phyloP scores from a whole-genome alignment of 2,888 invertebrate genomes.

The Drosophila merina region DNA sequence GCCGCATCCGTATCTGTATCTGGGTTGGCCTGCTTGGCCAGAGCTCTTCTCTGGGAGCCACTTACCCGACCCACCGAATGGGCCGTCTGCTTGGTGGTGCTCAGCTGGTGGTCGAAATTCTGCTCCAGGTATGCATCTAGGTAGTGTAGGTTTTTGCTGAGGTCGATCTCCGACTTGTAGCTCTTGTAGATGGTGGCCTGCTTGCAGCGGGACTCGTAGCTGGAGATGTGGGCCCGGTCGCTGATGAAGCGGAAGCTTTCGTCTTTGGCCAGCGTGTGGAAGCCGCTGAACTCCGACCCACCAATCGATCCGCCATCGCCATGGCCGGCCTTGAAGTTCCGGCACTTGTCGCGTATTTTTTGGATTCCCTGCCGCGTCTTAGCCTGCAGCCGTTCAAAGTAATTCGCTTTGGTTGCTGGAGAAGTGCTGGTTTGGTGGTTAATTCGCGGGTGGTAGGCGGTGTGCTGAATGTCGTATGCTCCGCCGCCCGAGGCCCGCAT shows the following conservation, averaged over 20 bases:
- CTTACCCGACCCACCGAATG: conserved; percentile 80
- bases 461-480: conserved; percentile 64
- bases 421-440: conserved; percentile 18
- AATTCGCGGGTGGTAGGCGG: conserved; percentile 54
- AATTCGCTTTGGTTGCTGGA: conserved; percentile 64
- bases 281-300: conserved; percentile 68
- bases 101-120: conserved; percentile 81
- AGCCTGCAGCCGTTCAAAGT: conserved; percentile 82
- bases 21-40: conserved; percentile 45
- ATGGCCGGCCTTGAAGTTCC: conserved; percentile 73
- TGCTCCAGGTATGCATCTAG: conserved; percentile 83
- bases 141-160: conserved; percentile 83
- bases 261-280: conserved; percentile 80
- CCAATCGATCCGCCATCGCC: conserved; percentile 25
- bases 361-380: conserved; percentile 82
- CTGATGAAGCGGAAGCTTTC: conserved; percentile 82
- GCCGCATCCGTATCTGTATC: conserved; percentile 13
- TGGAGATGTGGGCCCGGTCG: conserved; percentile 80
- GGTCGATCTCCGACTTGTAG: conserved; percentile 84
- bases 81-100: conserved; percentile 71
- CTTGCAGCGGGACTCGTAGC: conserved; percentile 81
- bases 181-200: conserved; percentile 83
- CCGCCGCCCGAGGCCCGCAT: conserved; percentile 62
- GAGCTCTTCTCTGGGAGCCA: conserved; percentile 60
- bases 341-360: conserved; percentile 83